Base-by-base conservation (phyloP, 2,113 vertebrate species). In the Strix aluco region DNA sequence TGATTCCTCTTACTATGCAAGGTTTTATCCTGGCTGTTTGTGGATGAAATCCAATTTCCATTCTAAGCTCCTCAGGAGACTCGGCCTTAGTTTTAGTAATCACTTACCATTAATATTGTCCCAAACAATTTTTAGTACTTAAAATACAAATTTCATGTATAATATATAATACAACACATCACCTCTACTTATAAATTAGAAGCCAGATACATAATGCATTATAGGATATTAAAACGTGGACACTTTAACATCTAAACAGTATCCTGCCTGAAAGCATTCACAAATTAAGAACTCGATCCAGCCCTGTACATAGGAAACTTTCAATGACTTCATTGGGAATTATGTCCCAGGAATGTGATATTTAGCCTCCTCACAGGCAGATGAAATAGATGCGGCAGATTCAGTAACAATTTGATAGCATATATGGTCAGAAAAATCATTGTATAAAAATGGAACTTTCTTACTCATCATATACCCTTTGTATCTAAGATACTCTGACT, bases 401-500 rank as follows among this genome's bases (percentile, higher is more conserved):
- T 90, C 74, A 34, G 78, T 90, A 88, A 86, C 42, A 77, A 66
- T 54, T 58, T 73, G 40, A 59, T 91, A 93, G 67, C 46, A 51
- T 95, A 80, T 77, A 83, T 66, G 30, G 55, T 73, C 85, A 86
- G 90, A 74, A 86, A 94, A 96, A 78, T 55, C 19, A 67, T 44
- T 88, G 51, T 67, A 34, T 92, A 88, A 93, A 95, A 92, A 88
- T 77, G 79, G 67, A 86, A 63, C 58, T 73, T 94, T 96, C 88
- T 92, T 96, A 90, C 90, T 96, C 94, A 83, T 90, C 78, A 17
- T 70, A 88, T 69, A 96, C 58, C 51, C 55, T 91, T 94, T 93
- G 86, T 96, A 94, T 95, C 74, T 95, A 91, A 88, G 87, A 88
- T 93, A 63, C 59, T 90, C 88, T 95, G 96, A 97, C 79, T 95